Conservation (phyloP, 2,888 invertebrate species). For the Dorcus hopei region DNA sequence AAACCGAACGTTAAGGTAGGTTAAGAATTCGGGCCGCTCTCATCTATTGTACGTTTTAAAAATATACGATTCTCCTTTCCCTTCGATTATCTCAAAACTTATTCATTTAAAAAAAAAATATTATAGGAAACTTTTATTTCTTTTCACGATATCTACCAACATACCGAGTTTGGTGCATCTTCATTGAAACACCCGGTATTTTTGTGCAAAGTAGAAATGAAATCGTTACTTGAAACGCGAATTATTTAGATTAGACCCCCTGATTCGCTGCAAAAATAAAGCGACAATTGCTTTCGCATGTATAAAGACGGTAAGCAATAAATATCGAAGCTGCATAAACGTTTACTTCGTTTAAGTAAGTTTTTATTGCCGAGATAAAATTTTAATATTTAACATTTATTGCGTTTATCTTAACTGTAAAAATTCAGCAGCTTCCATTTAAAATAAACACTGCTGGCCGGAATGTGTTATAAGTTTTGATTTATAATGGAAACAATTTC, state of each 20-base stretch:
- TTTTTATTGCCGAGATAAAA: conserved; percentile 9
- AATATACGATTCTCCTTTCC: no score
- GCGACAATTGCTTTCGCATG: conserved; percentile 1
- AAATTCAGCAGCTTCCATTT: background rate
- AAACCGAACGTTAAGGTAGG: no score
- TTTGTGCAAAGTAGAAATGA: no score
- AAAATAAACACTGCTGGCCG: background rate
- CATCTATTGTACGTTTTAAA: no score
- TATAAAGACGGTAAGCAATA: conserved; percentile 4
- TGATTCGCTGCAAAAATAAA: background rate
- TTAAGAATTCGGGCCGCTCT: no score
- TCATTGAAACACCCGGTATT: no score
- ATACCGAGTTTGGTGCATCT: no score
- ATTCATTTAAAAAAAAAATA: no score
- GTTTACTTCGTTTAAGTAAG: conserved; percentile 5
- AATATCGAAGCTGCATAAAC: conserved; percentile 9
- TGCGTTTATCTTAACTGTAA: conserved; percentile 2
- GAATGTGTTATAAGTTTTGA: conserved; percentile 12
- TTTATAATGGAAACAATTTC: conserved; percentile 27
- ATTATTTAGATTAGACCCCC: conserved; percentile 9
- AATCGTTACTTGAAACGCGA: conserved; percentile 3
- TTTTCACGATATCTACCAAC: no score
- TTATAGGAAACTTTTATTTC: no score
- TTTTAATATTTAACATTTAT: conserved; percentile 6
- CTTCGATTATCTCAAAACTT: no score